Evolutionary conservation across 1,140 invertebrate species (phyloP).

Genomic region (Caenorhabditis inopinata): DNA sequence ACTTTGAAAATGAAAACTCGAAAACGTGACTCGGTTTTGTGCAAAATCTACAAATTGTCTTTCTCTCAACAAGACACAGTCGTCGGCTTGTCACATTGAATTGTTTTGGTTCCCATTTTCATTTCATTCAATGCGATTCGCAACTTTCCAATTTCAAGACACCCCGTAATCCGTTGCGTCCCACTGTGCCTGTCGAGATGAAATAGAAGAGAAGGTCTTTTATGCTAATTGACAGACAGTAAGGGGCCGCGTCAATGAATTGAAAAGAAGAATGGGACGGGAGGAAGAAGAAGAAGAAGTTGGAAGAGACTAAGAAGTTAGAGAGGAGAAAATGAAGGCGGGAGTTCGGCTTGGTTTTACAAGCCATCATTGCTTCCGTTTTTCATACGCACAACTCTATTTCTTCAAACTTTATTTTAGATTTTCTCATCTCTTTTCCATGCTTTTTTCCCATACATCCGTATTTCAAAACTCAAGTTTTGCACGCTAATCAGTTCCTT

Average conservation of each 20-base stretch:
- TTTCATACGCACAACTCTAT: too few species aligned
- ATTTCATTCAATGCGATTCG: background rate
- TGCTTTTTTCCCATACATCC: too few species aligned
- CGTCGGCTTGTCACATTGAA: constrained; percentile 11
- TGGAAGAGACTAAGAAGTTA: too few species aligned
- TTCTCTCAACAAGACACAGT: background rate
- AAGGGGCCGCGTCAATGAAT: constrained; percentile 28
- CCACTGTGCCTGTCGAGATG: constrained; percentile 23
- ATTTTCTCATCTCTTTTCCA: too few species aligned
- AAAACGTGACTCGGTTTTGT: too few species aligned
- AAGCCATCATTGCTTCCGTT: background rate
- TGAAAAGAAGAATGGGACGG: background rate
- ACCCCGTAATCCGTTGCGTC: constrained; percentile 19
- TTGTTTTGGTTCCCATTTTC: background rate
- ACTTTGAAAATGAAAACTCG: too few species aligned
- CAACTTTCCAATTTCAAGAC: constrained; percentile 4
- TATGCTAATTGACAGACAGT: constrained; percentile 34
- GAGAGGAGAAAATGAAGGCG: too few species aligned
- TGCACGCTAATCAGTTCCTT: too few species aligned
- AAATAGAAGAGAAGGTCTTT: background rate
- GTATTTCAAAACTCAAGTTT: too few species aligned
- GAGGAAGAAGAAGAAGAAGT: background rate
- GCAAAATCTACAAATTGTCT: too few species aligned
- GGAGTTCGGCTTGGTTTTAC: constrained; percentile 1
- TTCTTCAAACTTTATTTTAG: too few species aligned